Evolutionary conservation across 2,113 vertebrate genomes (phyloP).

Genomic region (Elanoides forficatus): DNA sequence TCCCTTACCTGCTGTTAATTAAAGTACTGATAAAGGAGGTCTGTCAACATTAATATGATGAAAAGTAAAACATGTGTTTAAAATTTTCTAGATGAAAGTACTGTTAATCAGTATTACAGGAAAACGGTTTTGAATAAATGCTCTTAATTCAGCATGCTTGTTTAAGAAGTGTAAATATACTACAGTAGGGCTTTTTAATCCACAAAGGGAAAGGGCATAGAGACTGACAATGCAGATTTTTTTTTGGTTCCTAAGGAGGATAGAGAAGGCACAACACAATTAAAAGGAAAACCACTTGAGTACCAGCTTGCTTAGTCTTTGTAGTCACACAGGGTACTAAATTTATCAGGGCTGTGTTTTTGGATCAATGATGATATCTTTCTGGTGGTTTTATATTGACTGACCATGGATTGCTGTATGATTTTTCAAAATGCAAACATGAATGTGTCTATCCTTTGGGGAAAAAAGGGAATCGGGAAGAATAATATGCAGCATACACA

Average conservation of each 20-base stretch:
- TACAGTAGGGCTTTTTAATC: not conserved
- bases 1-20: slow-evolving; percentile 68
- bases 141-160: not conserved
- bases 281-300: not conserved
- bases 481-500: not conserved
- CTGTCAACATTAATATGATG: slow-evolving; percentile 57
- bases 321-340: not conserved
- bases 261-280: not conserved
- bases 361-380: not conserved
- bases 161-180: not conserved
- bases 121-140: slow-evolving; percentile 17
- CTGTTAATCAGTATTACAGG: slow-evolving; percentile 69
- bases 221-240: not conserved
- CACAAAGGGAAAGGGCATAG: not conserved
- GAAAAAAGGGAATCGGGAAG: not conserved
- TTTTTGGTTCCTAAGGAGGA: not conserved
- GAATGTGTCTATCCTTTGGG: not conserved
- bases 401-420: not conserved
- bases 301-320: not conserved
- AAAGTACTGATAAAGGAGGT: slow-evolving; percentile 64
- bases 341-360: not conserved
- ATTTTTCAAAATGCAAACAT: not conserved
- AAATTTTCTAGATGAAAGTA: slow-evolving; percentile 60
- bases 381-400: not conserved
- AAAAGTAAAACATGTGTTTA: slow-evolving; percentile 58